Evolutionary conservation across 2,113 vertebrate species (phyloP).

Genomic region (Andinoacara biseriatus): DNA sequence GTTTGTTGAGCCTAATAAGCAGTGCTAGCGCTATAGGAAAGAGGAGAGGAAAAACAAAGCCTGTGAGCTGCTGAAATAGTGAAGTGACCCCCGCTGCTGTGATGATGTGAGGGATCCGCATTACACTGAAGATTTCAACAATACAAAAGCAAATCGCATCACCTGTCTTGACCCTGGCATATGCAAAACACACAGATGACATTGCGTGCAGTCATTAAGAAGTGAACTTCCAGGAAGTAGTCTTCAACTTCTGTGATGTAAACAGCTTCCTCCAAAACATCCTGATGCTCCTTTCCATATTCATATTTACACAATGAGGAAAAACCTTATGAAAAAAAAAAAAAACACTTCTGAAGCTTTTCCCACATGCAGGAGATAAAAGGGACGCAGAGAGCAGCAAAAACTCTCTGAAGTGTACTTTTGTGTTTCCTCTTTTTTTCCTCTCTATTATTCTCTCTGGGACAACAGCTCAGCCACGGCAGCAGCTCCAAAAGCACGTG

Average conservation of each 20-base stretch:
- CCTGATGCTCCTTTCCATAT: conserved; percentile 55
- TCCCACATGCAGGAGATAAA: conserved; percentile 50
- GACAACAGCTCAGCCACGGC: neutral
- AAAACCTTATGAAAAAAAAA: neutral
- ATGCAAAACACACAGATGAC: conserved; percentile 38
- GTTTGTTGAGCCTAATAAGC: conserved; percentile 30
- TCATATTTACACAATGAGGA: conserved; percentile 54
- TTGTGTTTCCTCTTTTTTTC: conserved; percentile 5
- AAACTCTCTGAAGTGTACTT: conserved; percentile 39
- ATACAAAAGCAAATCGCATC: conserved; percentile 20
- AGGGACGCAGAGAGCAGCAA: conserved; percentile 2
- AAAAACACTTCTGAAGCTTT: conserved; percentile 45
- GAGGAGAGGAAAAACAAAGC: neutral
- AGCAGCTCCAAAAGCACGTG: neutral
- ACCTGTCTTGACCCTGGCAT: conserved; percentile 34
- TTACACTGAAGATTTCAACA: conserved; percentile 10
- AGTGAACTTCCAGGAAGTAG: conserved; percentile 48
- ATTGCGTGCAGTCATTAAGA: conserved; percentile 31
- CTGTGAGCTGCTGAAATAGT: neutral
- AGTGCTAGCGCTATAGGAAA: neutral
- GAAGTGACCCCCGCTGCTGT: conserved; percentile 14
- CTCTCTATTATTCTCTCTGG: conserved; percentile 35
- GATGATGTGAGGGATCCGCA: neutral
- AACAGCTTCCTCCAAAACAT: conserved; percentile 54
- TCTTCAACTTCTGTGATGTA: conserved; percentile 54